A percentile compares a stretch with the other conserved stretches of the same genome.
Conservation (phyloP, 2,113 vertebrate species). For the Antigone vipio region DNA sequence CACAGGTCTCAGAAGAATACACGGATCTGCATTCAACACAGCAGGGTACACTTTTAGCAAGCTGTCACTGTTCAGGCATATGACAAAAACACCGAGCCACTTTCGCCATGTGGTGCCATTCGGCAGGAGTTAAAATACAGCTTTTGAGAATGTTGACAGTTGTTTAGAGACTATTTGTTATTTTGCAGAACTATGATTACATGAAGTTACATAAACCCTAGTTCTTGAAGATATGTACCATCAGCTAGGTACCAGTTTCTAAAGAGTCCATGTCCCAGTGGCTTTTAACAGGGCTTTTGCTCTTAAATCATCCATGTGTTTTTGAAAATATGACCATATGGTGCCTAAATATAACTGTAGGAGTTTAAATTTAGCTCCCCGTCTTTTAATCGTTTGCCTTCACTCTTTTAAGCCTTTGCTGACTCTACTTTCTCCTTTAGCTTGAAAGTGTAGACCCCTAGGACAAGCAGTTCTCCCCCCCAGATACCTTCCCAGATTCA, state of each 20-base stretch:
- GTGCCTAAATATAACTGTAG: not conserved
- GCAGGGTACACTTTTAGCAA: not conserved
- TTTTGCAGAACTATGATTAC: not conserved
- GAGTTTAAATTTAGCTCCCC: not conserved
- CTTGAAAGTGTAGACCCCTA: not conserved
- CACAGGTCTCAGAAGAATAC: not conserved
- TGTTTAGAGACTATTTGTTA: not conserved
- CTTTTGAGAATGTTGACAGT: not conserved
- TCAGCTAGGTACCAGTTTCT: not conserved
- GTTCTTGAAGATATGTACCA: not conserved
- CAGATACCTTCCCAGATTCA: not conserved
- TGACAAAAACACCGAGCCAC: not conserved
- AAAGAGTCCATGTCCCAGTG: not conserved
- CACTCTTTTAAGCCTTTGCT: not conserved
- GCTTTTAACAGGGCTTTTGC: not conserved
- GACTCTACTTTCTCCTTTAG: not conserved
- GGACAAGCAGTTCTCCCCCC: not conserved
- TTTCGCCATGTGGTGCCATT: not conserved
- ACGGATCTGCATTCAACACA: not conserved
- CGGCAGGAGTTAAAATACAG: not conserved
- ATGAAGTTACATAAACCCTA: not conserved
- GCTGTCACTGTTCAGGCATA: not conserved
- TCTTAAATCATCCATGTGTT: not conserved
- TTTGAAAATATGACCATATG: not conserved
- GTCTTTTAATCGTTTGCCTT: not conserved